Base-by-base conservation (phyloP, 2,888 invertebrate genomes). In the Cantharis rustica region DNA sequence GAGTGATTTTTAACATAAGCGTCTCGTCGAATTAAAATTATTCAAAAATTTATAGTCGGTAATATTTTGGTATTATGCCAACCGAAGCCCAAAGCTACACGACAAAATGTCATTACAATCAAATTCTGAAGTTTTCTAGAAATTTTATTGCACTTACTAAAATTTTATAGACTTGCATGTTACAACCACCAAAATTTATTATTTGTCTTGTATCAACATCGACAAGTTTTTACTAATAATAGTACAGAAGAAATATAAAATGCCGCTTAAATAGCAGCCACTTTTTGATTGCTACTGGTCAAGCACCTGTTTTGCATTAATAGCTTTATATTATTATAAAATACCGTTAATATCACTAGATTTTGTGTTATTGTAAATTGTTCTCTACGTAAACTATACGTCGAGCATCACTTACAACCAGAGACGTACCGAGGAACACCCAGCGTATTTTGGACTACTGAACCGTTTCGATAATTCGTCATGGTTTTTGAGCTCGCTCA, bases 251-350 rank as follows among this genome's bases (percentile, higher is more conserved):
- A 16, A 31, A 31, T 31, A 31, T 31, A 31, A 31, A 66, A 66
- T 20, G 64, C 64, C 64, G 64, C 64, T n/a, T 47, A 47, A 47
- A 47, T 47, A 47, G 47, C 47, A 66, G 23, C 64, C 17, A 66
- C 64, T 66, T 66, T 66, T 66, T 66, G 64, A 20, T 66, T 66
- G 64, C 64, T 66, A 66, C 64, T 66, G 64, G 64, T 66, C 64
- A 66, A 66, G 64, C 17, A 66, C 64, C 64, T 66, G 64, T n/a
- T 20, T 23, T 17, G 64, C 64, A 66, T 66, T 66, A 47, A 47
- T 47, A 47, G 47, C 47, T 47, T 47, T 47, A 47, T 47, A 47
- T 47, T 47, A 47, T 47, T 47, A 47, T 47, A 47, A 47, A 47
- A 47, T 47, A 47, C 47, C 47, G 47, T 47, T 47, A 47, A 47